phyloP scores from a whole-genome alignment of 2,888 invertebrate genomes.

The Clitarchus hookeri region DNA sequence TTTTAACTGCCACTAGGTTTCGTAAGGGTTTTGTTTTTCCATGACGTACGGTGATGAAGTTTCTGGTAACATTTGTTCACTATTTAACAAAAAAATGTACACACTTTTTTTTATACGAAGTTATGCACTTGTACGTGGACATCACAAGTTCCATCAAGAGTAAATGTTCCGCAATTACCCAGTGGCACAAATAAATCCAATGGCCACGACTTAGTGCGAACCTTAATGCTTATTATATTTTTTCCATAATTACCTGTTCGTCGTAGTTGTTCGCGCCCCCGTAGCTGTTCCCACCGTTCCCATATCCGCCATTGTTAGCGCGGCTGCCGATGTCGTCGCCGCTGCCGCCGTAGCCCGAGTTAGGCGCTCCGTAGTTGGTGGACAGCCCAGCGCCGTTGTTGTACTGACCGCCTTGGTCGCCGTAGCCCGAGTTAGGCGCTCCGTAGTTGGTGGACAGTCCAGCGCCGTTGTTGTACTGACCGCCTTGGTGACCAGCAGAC shows the following conservation, averaged over 20 bases:
- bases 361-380: not conserved
- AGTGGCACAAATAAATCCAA: no score
- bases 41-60: no score
- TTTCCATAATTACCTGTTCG: not conserved
- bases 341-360: not conserved
- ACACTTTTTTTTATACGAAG: no score
- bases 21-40: no score
- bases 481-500: not conserved
- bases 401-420: not conserved
- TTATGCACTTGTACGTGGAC: no score
- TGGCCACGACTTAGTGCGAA: not conserved
- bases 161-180: no score
- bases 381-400: not conserved
- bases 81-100: no score
- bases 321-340: not conserved
- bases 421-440: not conserved
- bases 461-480: not conserved
- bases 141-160: no score
- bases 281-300: not conserved
- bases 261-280: not conserved
- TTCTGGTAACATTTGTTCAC: no score
- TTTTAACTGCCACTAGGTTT: no score
- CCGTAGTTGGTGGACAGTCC: not conserved
- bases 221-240: not conserved
- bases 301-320: not conserved